These are phyloP conservation scores for Rostratula benghalensis DNA, from an alignment of 2,113 vertebrate species.

Conservation along the genomic window DNA sequence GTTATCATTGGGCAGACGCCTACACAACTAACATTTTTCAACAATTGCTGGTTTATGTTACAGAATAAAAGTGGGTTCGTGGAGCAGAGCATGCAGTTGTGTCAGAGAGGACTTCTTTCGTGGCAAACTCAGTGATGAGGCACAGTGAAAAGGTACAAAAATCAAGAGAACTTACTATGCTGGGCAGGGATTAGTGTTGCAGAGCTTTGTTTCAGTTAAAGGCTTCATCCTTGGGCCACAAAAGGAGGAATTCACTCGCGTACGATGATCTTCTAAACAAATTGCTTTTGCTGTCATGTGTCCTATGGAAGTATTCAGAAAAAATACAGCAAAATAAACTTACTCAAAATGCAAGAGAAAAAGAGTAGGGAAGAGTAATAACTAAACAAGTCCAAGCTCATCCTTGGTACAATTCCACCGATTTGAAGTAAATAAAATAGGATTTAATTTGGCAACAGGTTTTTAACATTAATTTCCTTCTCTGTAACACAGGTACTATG, in stretches of 20 bases:
- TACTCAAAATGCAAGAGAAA: not conserved
- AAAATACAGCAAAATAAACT: not conserved
- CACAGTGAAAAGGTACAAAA: not conserved
- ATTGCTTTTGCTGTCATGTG: slow-evolving; percentile 87
- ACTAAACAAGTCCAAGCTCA: not conserved
- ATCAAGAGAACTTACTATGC: slow-evolving; percentile 84
- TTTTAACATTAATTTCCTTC: not conserved
- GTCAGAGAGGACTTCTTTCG: rapidly evolving
- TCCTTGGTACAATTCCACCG: not conserved
- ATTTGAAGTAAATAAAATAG: not conserved
- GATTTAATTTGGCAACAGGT: not conserved
- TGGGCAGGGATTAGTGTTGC: slow-evolving; percentile 91
- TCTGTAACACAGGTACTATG: not conserved
- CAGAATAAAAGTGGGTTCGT: not conserved
- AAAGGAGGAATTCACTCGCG: slow-evolving; percentile 86
- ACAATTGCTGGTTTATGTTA: not conserved
- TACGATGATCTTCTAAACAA: slow-evolving; percentile 88
- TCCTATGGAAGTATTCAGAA: slow-evolving; percentile 73
- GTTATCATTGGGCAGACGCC: slow-evolving; percentile 9
- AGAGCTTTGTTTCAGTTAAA: slow-evolving; percentile 82
- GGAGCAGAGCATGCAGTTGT: not conserved
- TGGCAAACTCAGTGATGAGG: not conserved
- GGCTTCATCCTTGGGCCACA: slow-evolving; percentile 83
- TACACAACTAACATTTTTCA: not conserved
- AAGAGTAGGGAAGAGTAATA: not conserved